These are phyloP conservation scores for Notechis scutatus DNA, from an alignment of 2,113 vertebrate species.

Conservation along the genomic window DNA sequence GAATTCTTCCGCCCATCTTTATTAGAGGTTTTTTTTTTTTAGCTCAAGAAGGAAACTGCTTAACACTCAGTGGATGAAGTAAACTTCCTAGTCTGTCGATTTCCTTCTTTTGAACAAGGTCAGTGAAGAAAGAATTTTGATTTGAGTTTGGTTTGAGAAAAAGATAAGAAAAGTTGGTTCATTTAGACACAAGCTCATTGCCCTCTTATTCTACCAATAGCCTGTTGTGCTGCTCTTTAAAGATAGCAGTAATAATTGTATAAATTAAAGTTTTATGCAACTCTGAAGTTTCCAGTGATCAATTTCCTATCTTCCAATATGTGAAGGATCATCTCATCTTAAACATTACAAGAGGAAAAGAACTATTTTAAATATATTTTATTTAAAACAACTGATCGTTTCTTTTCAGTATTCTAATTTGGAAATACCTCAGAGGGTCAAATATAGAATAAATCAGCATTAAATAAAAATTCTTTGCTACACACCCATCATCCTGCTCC, in stretches of 20 bases:
- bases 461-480: not conserved
- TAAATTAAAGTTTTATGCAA: not conserved
- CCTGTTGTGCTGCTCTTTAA: not conserved
- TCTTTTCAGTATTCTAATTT: not conserved
- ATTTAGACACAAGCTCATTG: not conserved
- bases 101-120: not conserved
- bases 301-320: not conserved
- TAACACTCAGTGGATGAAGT: not conserved
- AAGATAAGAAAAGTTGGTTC: not conserved
- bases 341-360: not conserved
- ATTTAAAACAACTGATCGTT: not conserved
- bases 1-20: conserved; percentile 3
- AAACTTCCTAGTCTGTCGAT: not conserved
- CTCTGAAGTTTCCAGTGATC: not conserved
- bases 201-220: not conserved
- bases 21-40: not conserved
- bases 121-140: not conserved
- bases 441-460: not conserved
- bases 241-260: not conserved
- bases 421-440: not conserved
- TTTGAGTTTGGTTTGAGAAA: not conserved
- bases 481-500: not conserved
- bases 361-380: not conserved
- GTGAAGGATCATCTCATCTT: not conserved
- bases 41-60: not conserved